Evolutionary conservation across 2,797 vertebrate genomes (phyloP).

Genomic region (Enteromius radiatus): DNA sequence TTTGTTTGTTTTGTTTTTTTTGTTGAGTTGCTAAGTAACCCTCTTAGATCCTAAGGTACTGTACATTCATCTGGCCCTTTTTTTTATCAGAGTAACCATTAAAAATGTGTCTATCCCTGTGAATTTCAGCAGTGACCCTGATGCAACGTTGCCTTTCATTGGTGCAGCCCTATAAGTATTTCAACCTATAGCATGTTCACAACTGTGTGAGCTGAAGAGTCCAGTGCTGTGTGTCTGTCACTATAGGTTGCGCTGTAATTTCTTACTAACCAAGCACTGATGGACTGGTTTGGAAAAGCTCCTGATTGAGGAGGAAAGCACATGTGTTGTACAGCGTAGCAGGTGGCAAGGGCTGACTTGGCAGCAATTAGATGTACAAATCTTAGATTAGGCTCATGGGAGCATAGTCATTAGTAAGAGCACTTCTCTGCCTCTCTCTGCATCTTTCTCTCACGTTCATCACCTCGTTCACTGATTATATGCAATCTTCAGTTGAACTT

Average conservation of each 20-base stretch:
- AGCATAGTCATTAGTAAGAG: conserved; percentile 89
- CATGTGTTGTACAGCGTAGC: conserved; percentile 85
- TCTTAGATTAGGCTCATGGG: conserved; percentile 91
- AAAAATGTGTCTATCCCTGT: neutral
- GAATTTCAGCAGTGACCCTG: neutral
- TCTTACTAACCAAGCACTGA: conserved; percentile 81
- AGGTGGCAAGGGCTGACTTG: conserved; percentile 91
- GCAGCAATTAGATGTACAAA: conserved; percentile 95
- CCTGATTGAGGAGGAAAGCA: conserved; percentile 76
- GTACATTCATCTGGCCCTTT: neutral
- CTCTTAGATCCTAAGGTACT: too few species aligned
- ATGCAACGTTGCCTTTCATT: neutral
- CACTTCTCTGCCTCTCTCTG: conserved; percentile 65
- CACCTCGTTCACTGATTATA: conserved; percentile 28
- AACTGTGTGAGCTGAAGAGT: conserved; percentile 56
- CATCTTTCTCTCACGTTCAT: neutral
- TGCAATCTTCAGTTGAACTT: too few species aligned
- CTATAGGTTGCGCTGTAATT: conserved; percentile 84
- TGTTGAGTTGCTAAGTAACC: too few species aligned
- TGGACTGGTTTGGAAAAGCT: conserved; percentile 80
- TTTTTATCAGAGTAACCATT: neutral
- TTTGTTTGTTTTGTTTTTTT: too few species aligned
- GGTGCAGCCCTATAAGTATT: neutral
- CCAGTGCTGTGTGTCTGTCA: conserved; percentile 61
- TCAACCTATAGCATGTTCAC: too few species aligned